Percentiles rank a stretch among this genome's conserved stretches.
Conservation (phyloP, 2,888 invertebrate genomes). For the Diaprepes abbreviatus region DNA sequence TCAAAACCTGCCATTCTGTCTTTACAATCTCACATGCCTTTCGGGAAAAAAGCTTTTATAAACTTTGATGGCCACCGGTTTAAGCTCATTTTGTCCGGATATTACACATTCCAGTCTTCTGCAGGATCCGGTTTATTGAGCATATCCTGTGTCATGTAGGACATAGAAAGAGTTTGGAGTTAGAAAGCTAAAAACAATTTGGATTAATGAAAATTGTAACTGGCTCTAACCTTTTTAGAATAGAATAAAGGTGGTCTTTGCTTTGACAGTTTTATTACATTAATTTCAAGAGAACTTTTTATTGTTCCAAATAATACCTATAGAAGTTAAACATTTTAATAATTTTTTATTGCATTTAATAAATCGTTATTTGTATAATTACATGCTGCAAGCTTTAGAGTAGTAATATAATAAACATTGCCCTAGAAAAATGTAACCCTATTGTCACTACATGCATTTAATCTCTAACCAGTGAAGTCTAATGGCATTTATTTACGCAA, state of each 20-base stretch:
- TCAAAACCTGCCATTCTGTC: constrained; percentile 30
- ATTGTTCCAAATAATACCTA: too few species aligned
- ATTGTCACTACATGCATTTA: too few species aligned
- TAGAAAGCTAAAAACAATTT: constrained; percentile 39
- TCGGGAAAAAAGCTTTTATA: constrained; percentile 49
- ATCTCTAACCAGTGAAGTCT: too few species aligned
- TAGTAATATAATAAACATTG: too few species aligned
- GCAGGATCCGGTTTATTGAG: constrained; percentile 47
- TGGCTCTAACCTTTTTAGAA: neutral
- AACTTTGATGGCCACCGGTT: constrained; percentile 49
- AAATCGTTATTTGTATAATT: too few species aligned
- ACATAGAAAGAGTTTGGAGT: constrained; percentile 41
- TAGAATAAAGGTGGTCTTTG: constrained; percentile 52
- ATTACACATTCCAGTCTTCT: constrained; percentile 49
- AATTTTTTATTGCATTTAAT: too few species aligned
- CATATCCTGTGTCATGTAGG: constrained; percentile 45
- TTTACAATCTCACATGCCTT: constrained; percentile 41
- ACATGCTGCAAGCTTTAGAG: too few species aligned
- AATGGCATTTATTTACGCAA: too few species aligned
- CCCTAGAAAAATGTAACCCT: too few species aligned
- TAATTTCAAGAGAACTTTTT: too few species aligned
- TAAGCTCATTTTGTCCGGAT: constrained; percentile 50
- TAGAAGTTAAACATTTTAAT: too few species aligned
- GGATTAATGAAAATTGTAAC: constrained; percentile 41
- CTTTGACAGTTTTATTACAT: constrained; percentile 56